phyloP scores from a whole-genome alignment of 2,113 vertebrate genomes.

The Uria lomvia region DNA sequence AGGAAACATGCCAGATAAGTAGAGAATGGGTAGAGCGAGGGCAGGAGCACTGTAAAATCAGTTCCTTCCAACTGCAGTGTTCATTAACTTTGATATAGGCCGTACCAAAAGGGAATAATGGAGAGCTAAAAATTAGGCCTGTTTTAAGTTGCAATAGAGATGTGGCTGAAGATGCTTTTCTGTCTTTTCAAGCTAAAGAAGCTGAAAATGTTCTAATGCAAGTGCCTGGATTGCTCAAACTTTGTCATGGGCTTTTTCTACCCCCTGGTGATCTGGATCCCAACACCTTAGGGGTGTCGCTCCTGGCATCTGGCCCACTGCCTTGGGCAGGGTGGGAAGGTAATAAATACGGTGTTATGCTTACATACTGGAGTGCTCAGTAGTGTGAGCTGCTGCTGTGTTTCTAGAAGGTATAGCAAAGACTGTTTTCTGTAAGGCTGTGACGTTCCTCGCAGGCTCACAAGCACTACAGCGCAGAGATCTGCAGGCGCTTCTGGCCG shows the following conservation, averaged over 20 bases:
- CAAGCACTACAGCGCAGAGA: neutral
- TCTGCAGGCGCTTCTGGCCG: neutral
- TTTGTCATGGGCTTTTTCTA: neutral
- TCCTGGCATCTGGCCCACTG: neutral
- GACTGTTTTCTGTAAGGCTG: neutral
- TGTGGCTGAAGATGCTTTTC: neutral
- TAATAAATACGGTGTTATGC: neutral
- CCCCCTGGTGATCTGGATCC: neutral
- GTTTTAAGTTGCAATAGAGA: neutral
- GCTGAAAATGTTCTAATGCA: neutral
- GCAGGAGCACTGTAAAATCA: neutral
- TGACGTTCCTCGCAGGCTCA: rapidly evolving
- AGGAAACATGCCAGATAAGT: neutral
- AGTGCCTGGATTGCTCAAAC: neutral
- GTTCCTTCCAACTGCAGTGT: neutral
- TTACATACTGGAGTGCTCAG: neutral
- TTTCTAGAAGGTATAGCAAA: neutral
- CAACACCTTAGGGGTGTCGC: neutral
- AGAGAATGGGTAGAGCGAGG: neutral
- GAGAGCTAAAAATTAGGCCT: neutral
- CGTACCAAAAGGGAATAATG: neutral
- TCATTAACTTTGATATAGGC: neutral
- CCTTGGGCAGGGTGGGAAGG: neutral
- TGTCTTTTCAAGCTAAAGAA: neutral
- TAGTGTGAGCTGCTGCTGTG: neutral